Evolutionary conservation across 2,888 invertebrate genomes (phyloP), one percentile per base, ranked within the genome.

Genomic region (Acrobasis suavella): DNA sequence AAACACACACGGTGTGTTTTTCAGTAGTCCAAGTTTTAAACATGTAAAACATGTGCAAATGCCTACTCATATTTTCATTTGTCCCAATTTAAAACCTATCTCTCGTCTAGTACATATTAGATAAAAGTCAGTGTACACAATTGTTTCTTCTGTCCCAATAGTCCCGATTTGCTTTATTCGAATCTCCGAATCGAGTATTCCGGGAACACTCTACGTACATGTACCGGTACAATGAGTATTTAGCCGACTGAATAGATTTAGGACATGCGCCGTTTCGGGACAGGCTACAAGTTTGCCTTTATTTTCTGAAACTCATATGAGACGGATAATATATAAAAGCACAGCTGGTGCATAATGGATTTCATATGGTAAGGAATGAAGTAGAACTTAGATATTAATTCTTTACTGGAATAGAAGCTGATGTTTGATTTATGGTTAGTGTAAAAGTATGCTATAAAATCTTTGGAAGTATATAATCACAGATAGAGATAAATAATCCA

Each of bases 131-230:
- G 46, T 46, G 46, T 14, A 46, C 46, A 46, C 46, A n/a, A 46
- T 46, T 46, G 46, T 46, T 5, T 58, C 50, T 54, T 51, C 62
- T 50, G 51, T 63, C 61, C 62, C 61, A 61, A 63, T 64, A 66
- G 55, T 62, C 62, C 50, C 60, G 64, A 65, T 63, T 46, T 46
- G 46, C 46, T 46, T 46, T 46, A 46, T 14, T n/a, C 46, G 14
- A n/a, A n/a, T 10, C n/a, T 46, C 14, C 14, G 5, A 46, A n/a
- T 46, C 46, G 14, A 46, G 46, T n/a, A 46, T 46, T 46, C n/a
- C 46, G 46, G 46, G n/a, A 46, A 14, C 32, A 32, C 14, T 46
- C 14, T 14, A 46, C 46, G 10, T 46, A n/a, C n/a, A 46, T 14
- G 14, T 46, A n/a, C n/a, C 14, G 14, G 10, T 46, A 46, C 46